Base-by-base conservation (phyloP, 2,113 vertebrate species). In the Oreotrochilus melanogaster region DNA sequence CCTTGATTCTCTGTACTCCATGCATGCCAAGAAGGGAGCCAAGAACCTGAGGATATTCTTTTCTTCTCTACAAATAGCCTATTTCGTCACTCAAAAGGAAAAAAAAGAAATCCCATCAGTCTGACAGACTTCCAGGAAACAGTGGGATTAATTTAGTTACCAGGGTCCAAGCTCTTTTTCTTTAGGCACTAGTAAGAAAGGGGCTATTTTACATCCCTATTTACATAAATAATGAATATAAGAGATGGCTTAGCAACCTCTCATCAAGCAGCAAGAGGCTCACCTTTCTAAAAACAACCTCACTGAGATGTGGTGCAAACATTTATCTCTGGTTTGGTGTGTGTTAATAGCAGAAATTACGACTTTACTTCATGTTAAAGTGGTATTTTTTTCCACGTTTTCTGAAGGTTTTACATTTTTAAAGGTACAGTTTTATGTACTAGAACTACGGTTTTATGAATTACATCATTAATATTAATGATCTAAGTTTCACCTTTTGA, bases 121-220 rank as follows among this genome's bases (percentile, higher is more conserved):
- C 74, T 88, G 83, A 78, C 31, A 80, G 71, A 64, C 43, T 89
- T 95, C 80, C 86, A 95, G 78, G 89, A 90, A 94, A 72, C 69
- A 66, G 16, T 31, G 43, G 60, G n/a, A 92, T 93, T 92, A 60
- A 73, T 82, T 82, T 88, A 50, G 31, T 67, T 92, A 39, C 54
- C 67, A 85, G 25, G 28, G n/a, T 73, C 54, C 62, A 60, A 92
- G 10, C 18, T 94, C 74, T 86, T 25, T 92, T 93, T 96, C 64
- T 64, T 92, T 62, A 94, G 71, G 72, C 51, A 78, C 22, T 24
- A 30, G 37, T 18, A 70, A 80, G 64, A 66, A 82, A 76, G 16
- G 5, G n/a, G 4, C 39, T 96, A 27, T 58, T 96, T 75, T 74
- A 83, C 60, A 83, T 48, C 21, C 25, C 17, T 94, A 19, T 75